Percentiles rank a stretch among this genome's conserved stretches.
phyloP scores from a whole-genome alignment of 2,888 invertebrate species.

The Drosophila borborema region DNA sequence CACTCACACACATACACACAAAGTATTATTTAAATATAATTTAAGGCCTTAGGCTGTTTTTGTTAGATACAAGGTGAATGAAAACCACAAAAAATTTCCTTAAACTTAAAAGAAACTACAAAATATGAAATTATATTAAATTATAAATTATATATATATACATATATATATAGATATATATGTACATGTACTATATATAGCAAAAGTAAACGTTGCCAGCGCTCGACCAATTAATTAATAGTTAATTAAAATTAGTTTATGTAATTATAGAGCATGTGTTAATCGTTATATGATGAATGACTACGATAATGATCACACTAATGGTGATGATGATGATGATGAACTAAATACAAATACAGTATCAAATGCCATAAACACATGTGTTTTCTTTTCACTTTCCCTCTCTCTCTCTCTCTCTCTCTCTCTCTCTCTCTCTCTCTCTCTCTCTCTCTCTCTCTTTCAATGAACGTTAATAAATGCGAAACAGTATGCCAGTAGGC shows the following conservation, averaged over 20 bases:
- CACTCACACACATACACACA: conserved; percentile 47
- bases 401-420: no score
- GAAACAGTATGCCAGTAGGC: conserved; percentile 28
- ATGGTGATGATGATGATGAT: conserved; percentile 31
- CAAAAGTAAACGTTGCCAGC: conserved; percentile 66
- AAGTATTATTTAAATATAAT: conserved; percentile 75
- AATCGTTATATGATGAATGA: conserved; percentile 66
- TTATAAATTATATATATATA: conserved; percentile 3
- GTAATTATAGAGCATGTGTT: conserved; percentile 79
- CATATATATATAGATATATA: no score
- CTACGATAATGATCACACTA: conserved; percentile 25
- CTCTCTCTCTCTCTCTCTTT: no score
- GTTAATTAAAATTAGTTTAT: conserved; percentile 75
- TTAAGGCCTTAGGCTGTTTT: conserved; percentile 64
- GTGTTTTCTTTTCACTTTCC: neutral
- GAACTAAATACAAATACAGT: conserved; percentile 66
- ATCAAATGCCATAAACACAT: conserved; percentile 60
- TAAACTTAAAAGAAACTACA: conserved; percentile 27
- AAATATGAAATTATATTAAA: conserved; percentile 17
- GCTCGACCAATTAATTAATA: conserved; percentile 79
- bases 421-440: no score
- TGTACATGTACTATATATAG: conserved; percentile 10
- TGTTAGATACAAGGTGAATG: conserved; percentile 31
- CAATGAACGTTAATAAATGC: conserved; percentile 33
- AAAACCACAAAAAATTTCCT: conserved; percentile 37